phyloP scores from a whole-genome alignment of 2,888 invertebrate species.

The Serrognathus titanus region DNA sequence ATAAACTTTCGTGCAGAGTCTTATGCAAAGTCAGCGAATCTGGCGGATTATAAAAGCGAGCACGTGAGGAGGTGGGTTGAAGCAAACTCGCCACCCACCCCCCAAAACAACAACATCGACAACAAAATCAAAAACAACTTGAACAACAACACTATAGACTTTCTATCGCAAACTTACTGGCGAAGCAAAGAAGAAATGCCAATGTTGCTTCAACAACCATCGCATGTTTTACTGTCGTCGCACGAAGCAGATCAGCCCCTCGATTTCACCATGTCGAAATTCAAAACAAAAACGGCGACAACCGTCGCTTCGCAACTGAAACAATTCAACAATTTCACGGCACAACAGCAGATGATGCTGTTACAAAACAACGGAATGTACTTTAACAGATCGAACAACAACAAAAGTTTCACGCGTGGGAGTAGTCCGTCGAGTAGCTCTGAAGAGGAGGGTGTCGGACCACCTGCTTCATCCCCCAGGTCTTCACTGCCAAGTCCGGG shows the following conservation, averaged over 20 bases:
- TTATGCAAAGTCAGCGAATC: slow-evolving; percentile 48
- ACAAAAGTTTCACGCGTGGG: slow-evolving; percentile 41
- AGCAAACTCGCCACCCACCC: slow-evolving; percentile 55
- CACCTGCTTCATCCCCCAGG: slow-evolving; percentile 40
- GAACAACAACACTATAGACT: slow-evolving; percentile 55
- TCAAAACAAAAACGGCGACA: slow-evolving; percentile 46
- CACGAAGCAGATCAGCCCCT: slow-evolving; percentile 60
- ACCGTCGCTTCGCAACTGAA: slow-evolving; percentile 45
- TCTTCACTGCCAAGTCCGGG: slow-evolving; percentile 44
- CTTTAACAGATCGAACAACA: slow-evolving; percentile 43
- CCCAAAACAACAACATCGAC: slow-evolving; percentile 40
- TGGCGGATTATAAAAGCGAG: slow-evolving; percentile 60
- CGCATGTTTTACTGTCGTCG: slow-evolving; percentile 50
- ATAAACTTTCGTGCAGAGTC: neutral
- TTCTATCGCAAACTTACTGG: slow-evolving; percentile 43
- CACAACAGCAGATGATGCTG: slow-evolving; percentile 47
- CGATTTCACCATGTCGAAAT: slow-evolving; percentile 69
- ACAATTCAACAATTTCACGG: slow-evolving; percentile 40
- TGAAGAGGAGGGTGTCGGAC: slow-evolving; percentile 50
- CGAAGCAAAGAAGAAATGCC: slow-evolving; percentile 53
- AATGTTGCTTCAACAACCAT: slow-evolving; percentile 56
- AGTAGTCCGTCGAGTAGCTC: slow-evolving; percentile 48
- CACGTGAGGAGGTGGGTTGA: slow-evolving; percentile 60
- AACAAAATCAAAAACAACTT: slow-evolving; percentile 48
- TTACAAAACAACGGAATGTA: slow-evolving; percentile 46